These are phyloP conservation scores for Syngnathus scovelli DNA, from an alignment of 2,113 vertebrate genomes.

Conservation along the genomic window DNA sequence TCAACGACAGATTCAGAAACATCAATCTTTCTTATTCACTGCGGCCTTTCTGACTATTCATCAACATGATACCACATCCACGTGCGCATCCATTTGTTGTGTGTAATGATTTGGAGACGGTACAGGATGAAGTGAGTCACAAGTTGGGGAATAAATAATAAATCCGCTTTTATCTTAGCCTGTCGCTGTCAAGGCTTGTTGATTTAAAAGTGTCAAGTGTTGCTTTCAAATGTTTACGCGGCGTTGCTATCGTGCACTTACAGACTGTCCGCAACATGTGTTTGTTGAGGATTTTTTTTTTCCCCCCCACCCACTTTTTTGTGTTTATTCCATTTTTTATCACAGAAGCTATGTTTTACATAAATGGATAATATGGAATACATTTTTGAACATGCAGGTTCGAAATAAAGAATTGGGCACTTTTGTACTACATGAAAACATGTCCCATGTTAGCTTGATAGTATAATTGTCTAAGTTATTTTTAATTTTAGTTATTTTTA, in stretches of 20 bases:
- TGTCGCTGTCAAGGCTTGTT: slow-evolving; percentile 2
- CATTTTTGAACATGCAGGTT: background rate
- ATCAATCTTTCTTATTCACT: background rate
- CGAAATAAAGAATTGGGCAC: background rate
- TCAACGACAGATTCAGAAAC: background rate
- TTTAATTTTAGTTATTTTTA: background rate
- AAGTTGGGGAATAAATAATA: slow-evolving; percentile 26
- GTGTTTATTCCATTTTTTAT: no score
- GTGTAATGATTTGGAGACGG: slow-evolving; percentile 4
- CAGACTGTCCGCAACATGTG: background rate
- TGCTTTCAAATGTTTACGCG: background rate
- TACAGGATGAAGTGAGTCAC: slow-evolving; percentile 21
- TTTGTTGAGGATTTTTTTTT: no score
- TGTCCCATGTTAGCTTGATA: background rate
- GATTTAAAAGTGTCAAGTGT: background rate
- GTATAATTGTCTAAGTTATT: background rate
- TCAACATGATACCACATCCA: background rate
- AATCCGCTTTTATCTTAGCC: slow-evolving; percentile 12
- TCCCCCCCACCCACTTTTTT: no score
- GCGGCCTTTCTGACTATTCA: background rate
- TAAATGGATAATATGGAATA: background rate
- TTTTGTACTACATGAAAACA: background rate
- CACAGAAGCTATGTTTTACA: no score
- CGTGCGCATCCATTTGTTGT: background rate
- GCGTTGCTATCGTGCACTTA: background rate